Conservation (phyloP, 2,113 vertebrate species). For the Mesitornis unicolor region DNA sequence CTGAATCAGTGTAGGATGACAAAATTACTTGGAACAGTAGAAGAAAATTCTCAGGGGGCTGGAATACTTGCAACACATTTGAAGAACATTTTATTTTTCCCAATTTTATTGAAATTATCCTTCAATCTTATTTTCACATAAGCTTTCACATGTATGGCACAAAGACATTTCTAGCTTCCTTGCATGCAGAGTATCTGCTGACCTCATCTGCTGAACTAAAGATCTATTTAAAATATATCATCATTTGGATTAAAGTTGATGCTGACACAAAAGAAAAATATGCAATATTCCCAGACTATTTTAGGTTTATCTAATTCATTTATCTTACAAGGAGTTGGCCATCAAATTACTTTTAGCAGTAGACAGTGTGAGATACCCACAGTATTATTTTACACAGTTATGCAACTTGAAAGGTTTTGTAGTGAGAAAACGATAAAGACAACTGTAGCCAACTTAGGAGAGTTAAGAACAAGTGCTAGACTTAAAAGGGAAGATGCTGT, state of each 20-base stretch:
- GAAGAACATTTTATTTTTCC: neutral
- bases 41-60: neutral
- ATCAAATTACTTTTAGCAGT: neutral
- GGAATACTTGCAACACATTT: neutral
- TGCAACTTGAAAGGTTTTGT: neutral
- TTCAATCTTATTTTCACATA: neutral
- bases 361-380: neutral
- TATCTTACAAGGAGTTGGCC: neutral
- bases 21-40: neutral
- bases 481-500: neutral
- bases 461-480: neutral
- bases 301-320: neutral
- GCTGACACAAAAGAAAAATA: neutral
- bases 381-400: neutral
- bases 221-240: neutral
- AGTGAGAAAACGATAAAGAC: neutral
- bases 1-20: neutral
- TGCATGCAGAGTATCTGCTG: neutral
- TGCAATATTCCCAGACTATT: accelerated
- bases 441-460: neutral
- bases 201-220: neutral
- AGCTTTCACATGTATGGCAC: neutral
- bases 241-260: neutral
- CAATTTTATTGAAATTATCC: neutral
- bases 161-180: neutral